These are phyloP conservation scores for Coregonus clupeaformis DNA, from an alignment of 2,113 vertebrate genomes.

Conservation along the genomic window DNA sequence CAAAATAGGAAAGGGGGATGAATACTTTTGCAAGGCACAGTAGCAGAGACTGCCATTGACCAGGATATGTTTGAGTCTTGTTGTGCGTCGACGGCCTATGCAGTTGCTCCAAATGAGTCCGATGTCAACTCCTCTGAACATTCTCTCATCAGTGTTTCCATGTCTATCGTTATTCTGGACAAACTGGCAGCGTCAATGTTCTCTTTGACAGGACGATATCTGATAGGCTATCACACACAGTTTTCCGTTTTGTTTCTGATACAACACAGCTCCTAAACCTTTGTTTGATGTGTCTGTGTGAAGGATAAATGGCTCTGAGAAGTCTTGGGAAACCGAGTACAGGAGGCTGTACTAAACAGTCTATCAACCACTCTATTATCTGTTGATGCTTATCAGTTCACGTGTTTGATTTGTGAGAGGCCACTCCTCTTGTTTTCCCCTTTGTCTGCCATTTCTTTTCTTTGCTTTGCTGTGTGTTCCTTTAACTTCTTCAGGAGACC, in stretches of 20 bases:
- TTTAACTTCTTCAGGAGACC: background rate
- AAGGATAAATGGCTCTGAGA: background rate
- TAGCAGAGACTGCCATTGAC: too few species aligned
- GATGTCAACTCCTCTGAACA: too few species aligned
- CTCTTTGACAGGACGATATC: too few species aligned
- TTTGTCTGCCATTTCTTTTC: background rate
- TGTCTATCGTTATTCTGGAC: too few species aligned
- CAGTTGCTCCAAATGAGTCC: too few species aligned
- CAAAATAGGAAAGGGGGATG: too few species aligned
- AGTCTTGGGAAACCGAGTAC: slow-evolving; percentile 7
- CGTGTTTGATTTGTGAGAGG: background rate
- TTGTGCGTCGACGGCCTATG: too few species aligned
- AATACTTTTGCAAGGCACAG: too few species aligned
- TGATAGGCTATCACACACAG: background rate
- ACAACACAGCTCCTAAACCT: background rate
- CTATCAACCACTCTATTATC: slow-evolving; percentile 1
- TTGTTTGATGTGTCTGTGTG: background rate
- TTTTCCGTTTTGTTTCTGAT: background rate
- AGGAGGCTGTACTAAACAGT: slow-evolving; percentile 4
- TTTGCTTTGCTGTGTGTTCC: background rate
- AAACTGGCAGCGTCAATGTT: too few species aligned
- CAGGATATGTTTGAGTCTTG: too few species aligned
- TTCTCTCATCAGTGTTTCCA: too few species aligned
- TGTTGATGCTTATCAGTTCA: background rate
- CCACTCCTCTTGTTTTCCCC: background rate